Evolutionary conservation across 2,113 vertebrate species (phyloP), one percentile per base, ranked within the genome.

Genomic region (Otocyon megalotis): DNA sequence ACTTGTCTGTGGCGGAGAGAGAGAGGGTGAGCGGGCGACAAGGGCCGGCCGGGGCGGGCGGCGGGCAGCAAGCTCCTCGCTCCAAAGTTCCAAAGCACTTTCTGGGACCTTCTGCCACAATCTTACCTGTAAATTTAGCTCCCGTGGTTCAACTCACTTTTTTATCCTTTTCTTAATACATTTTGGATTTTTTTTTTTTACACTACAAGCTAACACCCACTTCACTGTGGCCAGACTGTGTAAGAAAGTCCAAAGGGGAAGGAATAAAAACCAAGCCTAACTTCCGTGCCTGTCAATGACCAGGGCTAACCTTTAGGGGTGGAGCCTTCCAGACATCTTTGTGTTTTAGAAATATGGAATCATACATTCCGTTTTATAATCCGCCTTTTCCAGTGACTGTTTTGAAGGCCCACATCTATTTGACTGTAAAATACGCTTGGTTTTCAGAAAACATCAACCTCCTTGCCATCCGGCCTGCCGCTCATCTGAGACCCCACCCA

Each of bases 1-100:
- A 95, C 88, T 96, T 98, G 50, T 97, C 99, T 99, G 99, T n/a
- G 95, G 90, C 10, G n/a, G 14, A 56, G 77, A 15, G 16, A 20
- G 28, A 12, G 43, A 71, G 35, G 30, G 67, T 83, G 24, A 86
- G 67, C 30, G 19, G 24, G 16, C 0, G 1, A 8, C 26, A 17
- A 74, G 16, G 35, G 22, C 14, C 16, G 58, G 9, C 62, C 12
- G 48, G 37, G 35, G 32, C 22, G 11, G 1, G 32, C 0, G 54
- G 8, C 24, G 15, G 71, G 14, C 0, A 2, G 53, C 37, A 9
- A 12, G 53, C 1, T 16, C 15, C 5, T 6, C 43, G 43, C 6
- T 6, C 43, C 43, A 43, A 43, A 43, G 43, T 43, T 43, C 5
- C 43, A 43, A 43, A 43, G 43, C 22, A 0, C 6, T 0, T 9